Conservation (phyloP, 2,113 vertebrate genomes). For the Centrocercus urophasianus region DNA sequence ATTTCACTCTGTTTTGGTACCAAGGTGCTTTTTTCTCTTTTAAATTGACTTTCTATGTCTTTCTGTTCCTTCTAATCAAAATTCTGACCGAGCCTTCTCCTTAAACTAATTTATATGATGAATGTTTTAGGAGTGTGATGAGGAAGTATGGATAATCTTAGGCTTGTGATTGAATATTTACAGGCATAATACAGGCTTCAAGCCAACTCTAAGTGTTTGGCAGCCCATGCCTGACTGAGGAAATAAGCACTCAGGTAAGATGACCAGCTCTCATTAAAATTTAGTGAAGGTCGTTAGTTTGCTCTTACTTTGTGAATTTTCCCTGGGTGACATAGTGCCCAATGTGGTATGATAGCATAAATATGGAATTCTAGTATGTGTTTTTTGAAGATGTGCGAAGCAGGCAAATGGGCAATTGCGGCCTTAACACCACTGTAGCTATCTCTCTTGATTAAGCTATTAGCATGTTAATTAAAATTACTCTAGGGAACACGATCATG, state of each 20-base stretch:
- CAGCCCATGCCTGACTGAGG: neutral
- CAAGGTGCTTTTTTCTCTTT: neutral
- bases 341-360: neutral
- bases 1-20: neutral
- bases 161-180: conserved; percentile 2
- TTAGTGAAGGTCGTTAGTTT: neutral
- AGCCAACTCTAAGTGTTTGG: neutral
- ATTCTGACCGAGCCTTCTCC: neutral
- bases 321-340: neutral
- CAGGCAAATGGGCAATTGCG: neutral
- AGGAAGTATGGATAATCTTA: neutral
- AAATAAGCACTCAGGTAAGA: neutral
- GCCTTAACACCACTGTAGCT: neutral
- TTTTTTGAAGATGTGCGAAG: neutral
- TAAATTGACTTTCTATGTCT: neutral
- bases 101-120: neutral
- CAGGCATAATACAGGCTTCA: neutral
- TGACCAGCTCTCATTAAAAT: neutral
- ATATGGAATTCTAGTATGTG: neutral
- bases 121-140: neutral
- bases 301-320: neutral
- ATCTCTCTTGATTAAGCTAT: neutral
- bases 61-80: neutral
- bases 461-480: neutral
- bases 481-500: neutral